A percentile compares a stretch with the other conserved stretches of the same genome.
Conservation (phyloP, 2,888 invertebrate species). For the Lasioglossum malachurum region DNA sequence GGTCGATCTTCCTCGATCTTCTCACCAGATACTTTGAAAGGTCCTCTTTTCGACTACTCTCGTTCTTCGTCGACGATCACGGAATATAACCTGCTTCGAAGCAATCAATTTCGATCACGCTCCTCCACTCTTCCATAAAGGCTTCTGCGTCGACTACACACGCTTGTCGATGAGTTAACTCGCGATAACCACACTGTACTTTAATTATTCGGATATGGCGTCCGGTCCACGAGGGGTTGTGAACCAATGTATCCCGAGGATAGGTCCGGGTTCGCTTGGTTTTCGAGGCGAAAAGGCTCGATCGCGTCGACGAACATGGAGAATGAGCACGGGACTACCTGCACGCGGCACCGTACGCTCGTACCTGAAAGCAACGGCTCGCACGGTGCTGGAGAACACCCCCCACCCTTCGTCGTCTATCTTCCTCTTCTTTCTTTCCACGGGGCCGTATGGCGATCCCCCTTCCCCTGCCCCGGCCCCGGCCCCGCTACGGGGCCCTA, state of each 20-base stretch:
- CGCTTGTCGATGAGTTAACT: background rate
- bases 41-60: background rate
- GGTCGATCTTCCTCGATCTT: background rate
- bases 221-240: background rate
- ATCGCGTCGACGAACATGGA: conserved; percentile 58
- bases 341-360: conserved; percentile 79
- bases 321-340: conserved; percentile 74
- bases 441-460: conserved; percentile 44
- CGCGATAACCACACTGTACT: background rate
- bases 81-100: background rate
- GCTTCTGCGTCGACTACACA: too few species aligned
- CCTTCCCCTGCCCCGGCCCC: conserved; percentile 42
- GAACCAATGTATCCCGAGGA: background rate
- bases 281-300: conserved; percentile 35
- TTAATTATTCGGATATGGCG: background rate
- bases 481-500: conserved; percentile 47
- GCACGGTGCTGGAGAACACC: conserved; percentile 80
- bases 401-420: conserved; percentile 76
- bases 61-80: background rate
- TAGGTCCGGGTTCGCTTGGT: conserved; percentile 19
- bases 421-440: conserved; percentile 63
- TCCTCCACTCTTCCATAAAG: conserved; percentile 6
- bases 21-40: background rate
- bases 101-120: background rate
- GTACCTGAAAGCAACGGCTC: conserved; percentile 81